These are phyloP conservation scores for Spheniscus mendiculus DNA, from an alignment of 2,113 vertebrate genomes.

Conservation along the genomic window DNA sequence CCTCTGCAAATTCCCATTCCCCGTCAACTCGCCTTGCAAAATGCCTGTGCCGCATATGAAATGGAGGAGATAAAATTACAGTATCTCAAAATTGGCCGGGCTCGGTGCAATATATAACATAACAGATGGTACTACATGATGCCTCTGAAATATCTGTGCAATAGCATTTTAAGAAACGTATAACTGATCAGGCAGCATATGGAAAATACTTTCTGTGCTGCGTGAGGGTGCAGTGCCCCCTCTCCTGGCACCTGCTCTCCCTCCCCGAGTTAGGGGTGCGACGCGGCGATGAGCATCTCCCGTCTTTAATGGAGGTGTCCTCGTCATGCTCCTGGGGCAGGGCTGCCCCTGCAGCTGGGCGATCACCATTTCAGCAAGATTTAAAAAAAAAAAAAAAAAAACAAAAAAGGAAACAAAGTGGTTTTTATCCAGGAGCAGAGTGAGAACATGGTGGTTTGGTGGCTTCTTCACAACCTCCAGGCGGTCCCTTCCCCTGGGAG, in stretches of 20 bases:
- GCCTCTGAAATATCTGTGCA: conserved; percentile 77
- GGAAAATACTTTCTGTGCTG: conserved; percentile 61
- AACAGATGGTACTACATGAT: conserved; percentile 78
- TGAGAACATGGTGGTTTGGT: neutral
- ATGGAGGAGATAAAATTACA: conserved; percentile 80
- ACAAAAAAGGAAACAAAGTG: neutral
- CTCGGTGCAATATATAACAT: conserved; percentile 77
- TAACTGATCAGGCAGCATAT: conserved; percentile 66
- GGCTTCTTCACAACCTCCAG: neutral
- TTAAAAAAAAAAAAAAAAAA: neutral
- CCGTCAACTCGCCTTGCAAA: conserved; percentile 39
- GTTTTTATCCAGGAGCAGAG: neutral
- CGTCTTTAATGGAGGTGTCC: neutral
- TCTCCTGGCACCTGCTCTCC: conserved; percentile 51
- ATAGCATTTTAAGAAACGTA: conserved; percentile 64
- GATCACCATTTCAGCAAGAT: rapidly evolving
- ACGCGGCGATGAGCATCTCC: neutral
- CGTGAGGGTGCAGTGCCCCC: neutral
- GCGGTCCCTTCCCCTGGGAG: neutral
- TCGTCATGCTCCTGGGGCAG: neutral
- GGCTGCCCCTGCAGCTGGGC: neutral
- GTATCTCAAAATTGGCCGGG: conserved; percentile 74
- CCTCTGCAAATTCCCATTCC: neutral
- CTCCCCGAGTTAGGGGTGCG: neutral
- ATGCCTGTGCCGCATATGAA: conserved; percentile 75